These are phyloP conservation scores for Peromyscus eremicus DNA, from an alignment of 2,797 vertebrate genomes.

Conservation along the genomic window DNA sequence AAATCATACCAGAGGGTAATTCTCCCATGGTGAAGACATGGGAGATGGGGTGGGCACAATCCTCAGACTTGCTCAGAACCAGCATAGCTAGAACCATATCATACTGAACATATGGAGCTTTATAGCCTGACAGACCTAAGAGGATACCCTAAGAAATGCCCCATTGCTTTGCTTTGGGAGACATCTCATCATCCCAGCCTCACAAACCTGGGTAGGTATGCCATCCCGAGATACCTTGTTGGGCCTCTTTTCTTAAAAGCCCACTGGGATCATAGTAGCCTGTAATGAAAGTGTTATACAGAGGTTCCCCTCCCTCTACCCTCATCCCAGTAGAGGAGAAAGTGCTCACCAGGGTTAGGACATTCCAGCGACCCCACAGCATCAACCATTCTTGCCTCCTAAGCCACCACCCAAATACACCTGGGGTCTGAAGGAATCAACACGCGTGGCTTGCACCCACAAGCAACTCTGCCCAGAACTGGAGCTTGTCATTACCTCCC, in stretches of 20 bases:
- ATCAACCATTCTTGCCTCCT: conserved; percentile 9
- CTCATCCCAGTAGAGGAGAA: background rate
- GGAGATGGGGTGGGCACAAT: background rate
- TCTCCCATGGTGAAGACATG: background rate
- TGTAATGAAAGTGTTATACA: background rate
- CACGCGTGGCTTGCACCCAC: background rate
- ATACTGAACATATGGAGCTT: background rate
- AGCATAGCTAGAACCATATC: background rate
- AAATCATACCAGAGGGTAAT: conserved; percentile 36
- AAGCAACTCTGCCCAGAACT: background rate
- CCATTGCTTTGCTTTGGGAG: background rate
- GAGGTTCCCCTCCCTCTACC: background rate
- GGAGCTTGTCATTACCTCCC: background rate
- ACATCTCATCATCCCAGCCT: background rate
- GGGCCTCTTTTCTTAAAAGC: conserved; percentile 5
- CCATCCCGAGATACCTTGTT: background rate
- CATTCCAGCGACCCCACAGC: background rate
- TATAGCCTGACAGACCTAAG: background rate
- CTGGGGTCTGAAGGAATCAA: conserved; percentile 27
- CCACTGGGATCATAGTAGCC: background rate
- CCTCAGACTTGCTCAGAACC: background rate
- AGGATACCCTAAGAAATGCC: background rate
- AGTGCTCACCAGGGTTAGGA: background rate
- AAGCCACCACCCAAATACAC: background rate
- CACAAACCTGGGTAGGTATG: background rate